Evolutionary conservation across 2,888 invertebrate genomes (phyloP).

Genomic region (Halictus quadricinctus): DNA sequence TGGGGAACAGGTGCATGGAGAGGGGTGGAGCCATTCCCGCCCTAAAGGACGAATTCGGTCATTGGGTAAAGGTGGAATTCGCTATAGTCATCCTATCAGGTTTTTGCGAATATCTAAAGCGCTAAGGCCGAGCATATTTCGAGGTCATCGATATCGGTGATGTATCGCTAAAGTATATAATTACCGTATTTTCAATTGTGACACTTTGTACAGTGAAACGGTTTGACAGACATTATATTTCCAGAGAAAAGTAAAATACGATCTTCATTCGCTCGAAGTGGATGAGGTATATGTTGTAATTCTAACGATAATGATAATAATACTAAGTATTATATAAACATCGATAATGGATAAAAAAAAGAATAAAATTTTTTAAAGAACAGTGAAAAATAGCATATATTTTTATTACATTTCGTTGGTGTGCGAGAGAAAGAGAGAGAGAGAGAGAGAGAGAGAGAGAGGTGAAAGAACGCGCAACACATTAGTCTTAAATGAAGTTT

Average conservation of each 20-base stretch:
- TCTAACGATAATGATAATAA: slow-evolving; percentile 67
- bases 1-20: too few species aligned
- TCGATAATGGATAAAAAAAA: slow-evolving; percentile 62
- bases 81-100: neutral
- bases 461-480: neutral
- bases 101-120: neutral
- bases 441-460: neutral
- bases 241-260: slow-evolving; percentile 53
- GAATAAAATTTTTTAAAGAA: slow-evolving; percentile 72
- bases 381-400: slow-evolving; percentile 17
- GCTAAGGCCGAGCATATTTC: neutral
- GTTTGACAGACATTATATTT: slow-evolving; percentile 66
- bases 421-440: neutral
- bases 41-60: too few species aligned
- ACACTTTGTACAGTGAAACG: slow-evolving; percentile 69
- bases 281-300: slow-evolving; percentile 67
- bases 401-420: slow-evolving; percentile 9
- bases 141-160: neutral
- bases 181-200: slow-evolving; percentile 64
- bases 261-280: slow-evolving; percentile 56
- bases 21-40: too few species aligned
- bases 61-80: neutral
- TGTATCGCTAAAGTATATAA: neutral
- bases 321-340: slow-evolving; percentile 73
- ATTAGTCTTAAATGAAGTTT: slow-evolving; percentile 57